A percentile compares a stretch with the other conserved stretches of the same genome.
Evolutionary conservation across 2,888 invertebrate species (phyloP).

Genomic region (Cryptocheilus praepositus): DNA sequence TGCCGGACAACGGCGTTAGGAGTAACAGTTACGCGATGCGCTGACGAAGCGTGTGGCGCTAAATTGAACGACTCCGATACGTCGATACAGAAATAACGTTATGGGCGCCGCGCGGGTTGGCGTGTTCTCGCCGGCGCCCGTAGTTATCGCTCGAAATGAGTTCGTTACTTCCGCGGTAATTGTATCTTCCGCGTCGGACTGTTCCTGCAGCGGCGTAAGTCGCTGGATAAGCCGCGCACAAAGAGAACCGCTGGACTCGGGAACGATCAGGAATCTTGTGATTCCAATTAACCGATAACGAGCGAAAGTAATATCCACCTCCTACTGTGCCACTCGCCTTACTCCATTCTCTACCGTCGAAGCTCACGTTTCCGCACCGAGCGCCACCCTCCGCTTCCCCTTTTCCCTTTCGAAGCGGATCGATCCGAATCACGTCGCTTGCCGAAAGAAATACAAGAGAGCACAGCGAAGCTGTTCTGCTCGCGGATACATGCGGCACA

Average conservation of each 20-base stretch:
- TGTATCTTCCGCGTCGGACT: conserved; percentile 46
- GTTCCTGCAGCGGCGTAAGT: conserved; percentile 39
- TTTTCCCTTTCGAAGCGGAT: neutral
- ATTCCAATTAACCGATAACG: conserved; percentile 62
- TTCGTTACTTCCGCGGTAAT: conserved; percentile 48
- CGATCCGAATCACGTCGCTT: neutral
- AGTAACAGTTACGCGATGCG: too few species aligned
- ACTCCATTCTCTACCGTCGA: neutral
- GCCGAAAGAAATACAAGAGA: neutral
- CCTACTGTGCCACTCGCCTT: neutral
- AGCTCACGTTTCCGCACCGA: neutral
- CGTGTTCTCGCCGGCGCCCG: conserved; percentile 26
- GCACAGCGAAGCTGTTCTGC: too few species aligned
- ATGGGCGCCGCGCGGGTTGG: too few species aligned
- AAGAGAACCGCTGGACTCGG: conserved; percentile 35
- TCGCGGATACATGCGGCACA: too few species aligned
- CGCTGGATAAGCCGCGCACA: conserved; percentile 43
- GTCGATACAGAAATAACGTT: too few species aligned
- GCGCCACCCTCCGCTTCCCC: neutral
- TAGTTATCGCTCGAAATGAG: conserved; percentile 43
- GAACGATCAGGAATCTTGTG: conserved; percentile 56
- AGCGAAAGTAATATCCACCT: conserved; percentile 55
- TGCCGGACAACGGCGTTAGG: too few species aligned
- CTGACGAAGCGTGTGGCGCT: too few species aligned
- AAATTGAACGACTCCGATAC: too few species aligned